These are phyloP conservation scores for Cydia strobilella DNA, from an alignment of 1,140 invertebrate species.

Conservation along the genomic window DNA sequence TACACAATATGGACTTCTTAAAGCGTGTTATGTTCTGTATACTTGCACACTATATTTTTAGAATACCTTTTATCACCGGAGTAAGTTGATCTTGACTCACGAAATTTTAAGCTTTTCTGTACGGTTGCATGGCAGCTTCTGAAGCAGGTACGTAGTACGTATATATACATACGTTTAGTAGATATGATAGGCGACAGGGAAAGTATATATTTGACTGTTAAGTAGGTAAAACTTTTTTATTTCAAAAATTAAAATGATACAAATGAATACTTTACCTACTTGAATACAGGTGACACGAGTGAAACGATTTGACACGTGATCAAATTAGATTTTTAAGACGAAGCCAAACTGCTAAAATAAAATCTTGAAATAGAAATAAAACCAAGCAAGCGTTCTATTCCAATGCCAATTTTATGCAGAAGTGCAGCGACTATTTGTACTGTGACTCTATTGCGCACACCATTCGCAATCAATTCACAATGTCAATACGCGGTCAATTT, in stretches of 20 bases:
- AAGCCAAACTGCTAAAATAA: too few relatives aligned
- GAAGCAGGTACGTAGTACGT: background rate
- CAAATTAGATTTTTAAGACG: too few relatives aligned
- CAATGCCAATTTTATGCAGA: background rate
- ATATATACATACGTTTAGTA: too few relatives aligned
- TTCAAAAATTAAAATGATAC: too few relatives aligned
- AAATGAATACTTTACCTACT: too few relatives aligned
- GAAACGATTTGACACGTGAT: too few relatives aligned
- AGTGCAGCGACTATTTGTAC: background rate
- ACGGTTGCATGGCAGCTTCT: background rate
- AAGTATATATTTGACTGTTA: too few relatives aligned
- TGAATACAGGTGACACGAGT: too few relatives aligned
- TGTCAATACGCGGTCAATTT: conserved; percentile 18
- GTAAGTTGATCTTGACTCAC: background rate
- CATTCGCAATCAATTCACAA: conserved; percentile 24
- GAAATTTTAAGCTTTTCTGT: conserved; percentile 1
- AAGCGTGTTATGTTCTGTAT: background rate
- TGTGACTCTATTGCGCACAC: background rate
- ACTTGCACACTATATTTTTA: background rate
- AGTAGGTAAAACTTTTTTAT: too few relatives aligned
- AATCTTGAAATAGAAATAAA: too few relatives aligned
- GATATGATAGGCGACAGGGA: too few relatives aligned
- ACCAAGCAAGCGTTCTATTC: background rate
- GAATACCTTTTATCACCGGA: background rate
- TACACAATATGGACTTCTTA: background rate